Evolutionary conservation across 2,797 vertebrate species (phyloP).

Genomic region (Esox masquinongy): DNA sequence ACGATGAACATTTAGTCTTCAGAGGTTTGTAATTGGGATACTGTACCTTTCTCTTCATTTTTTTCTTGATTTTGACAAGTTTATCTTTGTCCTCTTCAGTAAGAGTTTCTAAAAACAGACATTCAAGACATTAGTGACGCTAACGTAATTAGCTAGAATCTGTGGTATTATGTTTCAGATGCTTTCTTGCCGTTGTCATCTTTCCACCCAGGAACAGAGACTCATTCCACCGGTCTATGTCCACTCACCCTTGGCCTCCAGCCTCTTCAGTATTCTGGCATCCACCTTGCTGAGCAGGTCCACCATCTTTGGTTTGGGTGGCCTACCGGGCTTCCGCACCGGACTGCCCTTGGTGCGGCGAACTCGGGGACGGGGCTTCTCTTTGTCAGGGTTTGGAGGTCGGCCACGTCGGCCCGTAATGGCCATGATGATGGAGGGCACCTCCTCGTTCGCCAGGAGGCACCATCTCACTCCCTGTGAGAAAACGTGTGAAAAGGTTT

Average conservation of each 20-base stretch:
- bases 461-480: constrained; percentile 88
- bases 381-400: constrained; percentile 91
- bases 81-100: constrained; percentile 92
- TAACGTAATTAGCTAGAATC: not conserved
- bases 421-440: constrained; percentile 95
- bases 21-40: not conserved
- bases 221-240: not conserved
- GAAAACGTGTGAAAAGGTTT: not conserved
- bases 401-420: constrained; percentile 94
- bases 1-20: not conserved
- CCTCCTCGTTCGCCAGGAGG: constrained; percentile 87
- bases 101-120: constrained; percentile 77
- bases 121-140: not conserved
- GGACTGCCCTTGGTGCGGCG: constrained; percentile 68
- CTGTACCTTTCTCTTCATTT: constrained; percentile 89
- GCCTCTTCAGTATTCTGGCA: constrained; percentile 81
- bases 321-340: constrained; percentile 87
- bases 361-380: constrained; percentile 60
- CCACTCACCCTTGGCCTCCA: constrained; percentile 86
- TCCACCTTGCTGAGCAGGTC: constrained; percentile 91
- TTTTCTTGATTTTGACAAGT: constrained; percentile 92
- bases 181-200: not conserved
- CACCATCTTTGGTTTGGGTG: constrained; percentile 86
- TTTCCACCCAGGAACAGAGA: not conserved
- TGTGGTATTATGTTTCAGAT: not conserved